Conservation (phyloP, 2,113 vertebrate genomes). For the Stercorarius parasiticus region DNA sequence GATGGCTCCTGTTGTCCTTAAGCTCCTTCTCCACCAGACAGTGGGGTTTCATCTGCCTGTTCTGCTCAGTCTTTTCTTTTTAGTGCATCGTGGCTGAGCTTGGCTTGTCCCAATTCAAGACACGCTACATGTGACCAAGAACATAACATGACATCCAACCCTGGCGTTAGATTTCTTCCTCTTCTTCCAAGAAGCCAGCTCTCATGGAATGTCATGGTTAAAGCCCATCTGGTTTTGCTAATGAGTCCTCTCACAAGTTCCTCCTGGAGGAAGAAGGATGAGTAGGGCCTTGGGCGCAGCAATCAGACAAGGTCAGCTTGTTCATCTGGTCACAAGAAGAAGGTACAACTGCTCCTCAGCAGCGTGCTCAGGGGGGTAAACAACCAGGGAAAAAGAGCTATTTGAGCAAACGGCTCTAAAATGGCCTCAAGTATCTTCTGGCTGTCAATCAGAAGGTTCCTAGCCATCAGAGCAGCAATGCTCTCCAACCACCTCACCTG, state of each 20-base stretch:
- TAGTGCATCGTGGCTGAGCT: background rate
- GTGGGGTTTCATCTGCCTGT: background rate
- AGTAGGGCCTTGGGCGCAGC: background rate
- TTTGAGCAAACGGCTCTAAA: background rate
- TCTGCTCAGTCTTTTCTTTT: background rate
- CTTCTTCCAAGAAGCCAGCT: background rate
- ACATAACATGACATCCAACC: background rate
- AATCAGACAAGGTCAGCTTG: background rate
- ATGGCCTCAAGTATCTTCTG: background rate
- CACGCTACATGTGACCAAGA: background rate
- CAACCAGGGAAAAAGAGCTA: background rate
- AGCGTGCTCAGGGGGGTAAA: rapidly evolving
- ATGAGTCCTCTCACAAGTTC: background rate
- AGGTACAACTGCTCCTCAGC: background rate
- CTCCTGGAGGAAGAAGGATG: background rate
- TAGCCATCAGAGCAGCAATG: background rate
- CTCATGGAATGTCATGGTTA: background rate
- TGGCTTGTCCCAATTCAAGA: background rate
- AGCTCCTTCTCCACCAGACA: background rate
- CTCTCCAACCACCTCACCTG: background rate
- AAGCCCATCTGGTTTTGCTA: background rate
- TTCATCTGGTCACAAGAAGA: background rate
- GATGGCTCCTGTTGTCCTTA: background rate
- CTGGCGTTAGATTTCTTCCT: background rate
- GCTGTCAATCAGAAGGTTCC: background rate